A percentile compares a stretch with the other conserved stretches of the same genome.
Conservation (phyloP, 2,797 vertebrate genomes). For the Melanotaenia nigrans region DNA sequence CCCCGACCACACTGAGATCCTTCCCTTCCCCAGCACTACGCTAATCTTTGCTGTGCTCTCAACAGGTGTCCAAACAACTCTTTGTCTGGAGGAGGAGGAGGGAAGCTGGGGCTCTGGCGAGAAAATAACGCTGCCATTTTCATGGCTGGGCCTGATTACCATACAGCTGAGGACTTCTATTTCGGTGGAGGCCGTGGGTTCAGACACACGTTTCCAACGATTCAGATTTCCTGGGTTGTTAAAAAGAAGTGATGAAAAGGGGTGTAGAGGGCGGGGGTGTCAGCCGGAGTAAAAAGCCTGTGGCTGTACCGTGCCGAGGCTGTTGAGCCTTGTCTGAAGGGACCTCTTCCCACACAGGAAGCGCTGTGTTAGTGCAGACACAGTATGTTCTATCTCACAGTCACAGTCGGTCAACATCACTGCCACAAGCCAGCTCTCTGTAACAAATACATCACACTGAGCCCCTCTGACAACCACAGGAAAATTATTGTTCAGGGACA, state of each 20-base stretch:
- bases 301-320: slow-evolving; percentile 64
- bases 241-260: slow-evolving; percentile 72
- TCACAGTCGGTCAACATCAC: slow-evolving; percentile 66
- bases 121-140: slow-evolving; percentile 86
- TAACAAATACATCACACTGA: slow-evolving; percentile 64
- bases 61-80: slow-evolving; percentile 94
- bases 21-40: slow-evolving; percentile 70
- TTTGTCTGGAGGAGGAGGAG: slow-evolving; percentile 85
- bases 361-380: slow-evolving; percentile 72
- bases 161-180: slow-evolving; percentile 90
- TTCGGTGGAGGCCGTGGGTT: slow-evolving; percentile 72
- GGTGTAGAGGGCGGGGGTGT: slow-evolving; percentile 50
- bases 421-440: slow-evolving; percentile 52
- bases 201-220: slow-evolving; percentile 77
- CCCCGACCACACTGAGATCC: slow-evolving; percentile 73
- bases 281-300: slow-evolving; percentile 79
- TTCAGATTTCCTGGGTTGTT: slow-evolving; percentile 83
- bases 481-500: slow-evolving; percentile 47
- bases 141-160: slow-evolving; percentile 88
- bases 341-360: slow-evolving; percentile 76
- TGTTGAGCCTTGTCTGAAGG: slow-evolving; percentile 63
- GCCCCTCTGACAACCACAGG: slow-evolving; percentile 60
- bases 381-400: slow-evolving; percentile 73
- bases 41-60: slow-evolving; percentile 86
- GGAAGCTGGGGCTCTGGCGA: slow-evolving; percentile 68